Evolutionary conservation across 2,797 vertebrate species (phyloP).

Genomic region (Eutrigla gurnardus): DNA sequence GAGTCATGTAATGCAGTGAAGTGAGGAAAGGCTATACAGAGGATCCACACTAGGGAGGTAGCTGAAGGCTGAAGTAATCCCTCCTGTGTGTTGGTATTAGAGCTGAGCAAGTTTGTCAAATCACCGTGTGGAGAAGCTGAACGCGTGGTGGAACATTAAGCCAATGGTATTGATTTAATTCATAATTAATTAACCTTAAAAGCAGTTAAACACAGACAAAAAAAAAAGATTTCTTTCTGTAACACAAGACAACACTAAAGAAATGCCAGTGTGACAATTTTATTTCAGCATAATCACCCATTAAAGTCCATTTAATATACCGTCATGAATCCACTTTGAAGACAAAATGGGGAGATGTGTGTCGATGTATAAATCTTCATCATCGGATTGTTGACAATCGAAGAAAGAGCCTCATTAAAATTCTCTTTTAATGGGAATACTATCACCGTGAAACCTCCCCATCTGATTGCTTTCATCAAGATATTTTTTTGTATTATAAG

Average conservation of each 20-base stretch:
- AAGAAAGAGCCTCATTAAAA: background rate
- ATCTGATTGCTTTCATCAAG: no score
- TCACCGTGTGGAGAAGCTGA: background rate
- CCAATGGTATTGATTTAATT: conserved; percentile 8
- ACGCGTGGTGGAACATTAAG: conserved; percentile 11
- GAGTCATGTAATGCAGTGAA: conserved; percentile 21
- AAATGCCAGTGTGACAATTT: background rate
- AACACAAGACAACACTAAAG: background rate
- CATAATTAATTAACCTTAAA: background rate
- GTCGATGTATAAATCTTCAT: background rate
- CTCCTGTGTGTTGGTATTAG: conserved; percentile 20
- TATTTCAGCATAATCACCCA: background rate
- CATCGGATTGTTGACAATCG: background rate
- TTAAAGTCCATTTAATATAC: background rate
- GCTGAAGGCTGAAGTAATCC: conserved; percentile 16
- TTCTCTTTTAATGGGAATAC: background rate
- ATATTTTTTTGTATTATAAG: no score
- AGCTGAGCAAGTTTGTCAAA: background rate
- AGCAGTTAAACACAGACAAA: background rate
- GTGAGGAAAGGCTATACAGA: background rate
- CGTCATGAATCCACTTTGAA: background rate
- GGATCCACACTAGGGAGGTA: background rate
- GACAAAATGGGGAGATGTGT: background rate
- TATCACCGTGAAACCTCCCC: no score
- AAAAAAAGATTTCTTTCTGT: background rate